Evolutionary conservation across 2,888 invertebrate species (phyloP).

Genomic region (Gandaritis pyraliata): DNA sequence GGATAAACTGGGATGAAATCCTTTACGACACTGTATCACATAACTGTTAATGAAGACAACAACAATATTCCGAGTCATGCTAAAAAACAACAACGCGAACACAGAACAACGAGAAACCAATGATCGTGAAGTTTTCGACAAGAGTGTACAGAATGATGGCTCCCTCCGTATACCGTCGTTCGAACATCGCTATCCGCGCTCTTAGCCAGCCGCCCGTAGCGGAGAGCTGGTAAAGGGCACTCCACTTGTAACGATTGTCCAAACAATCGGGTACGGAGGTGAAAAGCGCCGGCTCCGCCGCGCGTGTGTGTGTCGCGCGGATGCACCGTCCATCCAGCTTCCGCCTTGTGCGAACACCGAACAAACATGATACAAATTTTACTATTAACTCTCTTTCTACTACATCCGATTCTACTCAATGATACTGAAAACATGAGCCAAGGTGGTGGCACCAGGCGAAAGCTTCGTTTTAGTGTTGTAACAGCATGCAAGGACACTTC

Average conservation of each 20-base stretch:
- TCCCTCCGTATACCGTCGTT: conserved; percentile 54
- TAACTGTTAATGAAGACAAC: conserved; percentile 71
- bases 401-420: conserved; percentile 28
- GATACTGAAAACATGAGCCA: conserved; percentile 25
- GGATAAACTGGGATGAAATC: conserved; percentile 64
- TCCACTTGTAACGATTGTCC: conserved; percentile 44
- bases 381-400: conserved; percentile 25
- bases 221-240: conserved; percentile 23
- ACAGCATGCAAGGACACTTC: conserved; percentile 71
- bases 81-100: conserved; percentile 79
- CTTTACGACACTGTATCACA: conserved; percentile 66
- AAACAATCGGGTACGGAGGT: conserved; percentile 61
- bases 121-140: conserved; percentile 65
- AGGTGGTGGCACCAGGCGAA: conserved; percentile 59
- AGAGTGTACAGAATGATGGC: conserved; percentile 66
- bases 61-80: conserved; percentile 79
- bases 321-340: conserved; percentile 57
- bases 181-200: conserved; percentile 37
- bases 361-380: conserved; percentile 24
- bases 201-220: conserved; percentile 18
- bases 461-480: conserved; percentile 64
- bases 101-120: conserved; percentile 74
- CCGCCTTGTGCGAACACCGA: conserved; percentile 60
- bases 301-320: conserved; percentile 76
- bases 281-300: conserved; percentile 80